Conservation (phyloP, 1,140 invertebrate genomes). For the Panonychus citri region DNA sequence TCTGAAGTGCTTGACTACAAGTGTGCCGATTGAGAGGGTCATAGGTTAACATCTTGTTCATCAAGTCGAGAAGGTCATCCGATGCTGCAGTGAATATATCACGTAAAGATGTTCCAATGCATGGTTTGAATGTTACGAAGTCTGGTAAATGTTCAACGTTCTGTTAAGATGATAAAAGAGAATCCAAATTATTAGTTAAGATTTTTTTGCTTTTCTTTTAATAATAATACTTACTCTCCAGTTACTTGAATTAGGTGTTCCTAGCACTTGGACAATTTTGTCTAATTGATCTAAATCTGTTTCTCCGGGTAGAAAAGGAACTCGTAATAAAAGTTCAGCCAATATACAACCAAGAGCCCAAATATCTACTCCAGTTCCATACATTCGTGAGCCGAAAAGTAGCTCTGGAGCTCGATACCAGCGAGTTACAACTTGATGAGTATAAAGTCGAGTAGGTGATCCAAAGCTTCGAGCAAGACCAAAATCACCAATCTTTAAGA, state of each 20-base stretch:
- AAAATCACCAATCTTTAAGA: constrained; percentile 95
- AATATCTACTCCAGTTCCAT: constrained; percentile 89
- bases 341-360: constrained; percentile 97
- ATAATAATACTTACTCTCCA: constrained; percentile 42
- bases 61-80: constrained; percentile 69
- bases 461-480: constrained; percentile 91
- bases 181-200: constrained; percentile 1
- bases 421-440: constrained; percentile 90
- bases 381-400: constrained; percentile 78
- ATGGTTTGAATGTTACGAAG: constrained; percentile 69
- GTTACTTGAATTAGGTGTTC: constrained; percentile 70
- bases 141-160: constrained; percentile 61
- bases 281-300: constrained; percentile 87
- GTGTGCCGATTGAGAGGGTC: constrained; percentile 62
- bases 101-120: constrained; percentile 48
- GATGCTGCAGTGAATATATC: constrained; percentile 86
- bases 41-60: constrained; percentile 50
- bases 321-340: constrained; percentile 69
- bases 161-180: constrained; percentile 22
- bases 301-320: constrained; percentile 82
- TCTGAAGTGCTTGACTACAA: constrained; percentile 35
- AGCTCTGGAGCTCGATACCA: constrained; percentile 66
- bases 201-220: not conserved
- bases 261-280: constrained; percentile 73
- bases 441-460: constrained; percentile 83